Evolutionary conservation across 2,113 vertebrate genomes (phyloP).

Genomic region (Hemicordylus capensis): DNA sequence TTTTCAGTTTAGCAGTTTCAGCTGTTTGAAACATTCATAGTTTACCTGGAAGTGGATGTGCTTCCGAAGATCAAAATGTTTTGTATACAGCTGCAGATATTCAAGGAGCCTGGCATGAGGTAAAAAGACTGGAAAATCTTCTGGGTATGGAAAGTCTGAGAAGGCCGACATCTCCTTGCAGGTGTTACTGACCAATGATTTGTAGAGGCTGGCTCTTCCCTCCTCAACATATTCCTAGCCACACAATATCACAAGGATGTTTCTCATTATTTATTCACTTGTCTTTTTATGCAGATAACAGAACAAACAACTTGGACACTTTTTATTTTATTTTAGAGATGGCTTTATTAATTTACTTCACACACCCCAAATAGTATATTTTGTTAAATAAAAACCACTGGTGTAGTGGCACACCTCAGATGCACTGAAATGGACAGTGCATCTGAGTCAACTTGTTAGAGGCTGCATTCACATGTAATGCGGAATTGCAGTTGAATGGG

Average conservation of each 20-base stretch:
- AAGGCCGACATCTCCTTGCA: slow-evolving; percentile 91
- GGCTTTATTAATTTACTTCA: not conserved
- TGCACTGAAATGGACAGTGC: not conserved
- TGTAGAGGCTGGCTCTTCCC: slow-evolving; percentile 78
- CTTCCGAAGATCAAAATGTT: slow-evolving; percentile 78
- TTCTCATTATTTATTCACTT: not conserved
- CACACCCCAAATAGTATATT: not conserved
- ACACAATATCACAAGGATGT: not conserved
- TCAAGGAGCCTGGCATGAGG: slow-evolving; percentile 78
- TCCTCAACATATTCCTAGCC: slow-evolving; percentile 79
- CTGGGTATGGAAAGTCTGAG: slow-evolving; percentile 86
- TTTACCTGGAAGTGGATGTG: slow-evolving; percentile 83
- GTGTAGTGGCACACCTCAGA: not conserved
- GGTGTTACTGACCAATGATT: slow-evolving; percentile 83
- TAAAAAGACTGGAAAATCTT: slow-evolving; percentile 87
- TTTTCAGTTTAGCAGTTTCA: not conserved
- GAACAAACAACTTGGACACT: not conserved
- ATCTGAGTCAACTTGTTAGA: too few relatives aligned
- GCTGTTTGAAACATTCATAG: not conserved
- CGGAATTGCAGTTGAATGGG: too few relatives aligned
- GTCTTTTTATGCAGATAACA: not conserved
- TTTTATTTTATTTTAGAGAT: not conserved
- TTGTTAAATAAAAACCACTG: not conserved
- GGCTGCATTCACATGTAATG: too few relatives aligned
- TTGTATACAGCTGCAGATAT: slow-evolving; percentile 80